A percentile compares a stretch with the other conserved stretches of the same genome.
These are phyloP conservation scores for Eremophila alpestris DNA, from an alignment of 2,797 vertebrate species.

Conservation along the genomic window DNA sequence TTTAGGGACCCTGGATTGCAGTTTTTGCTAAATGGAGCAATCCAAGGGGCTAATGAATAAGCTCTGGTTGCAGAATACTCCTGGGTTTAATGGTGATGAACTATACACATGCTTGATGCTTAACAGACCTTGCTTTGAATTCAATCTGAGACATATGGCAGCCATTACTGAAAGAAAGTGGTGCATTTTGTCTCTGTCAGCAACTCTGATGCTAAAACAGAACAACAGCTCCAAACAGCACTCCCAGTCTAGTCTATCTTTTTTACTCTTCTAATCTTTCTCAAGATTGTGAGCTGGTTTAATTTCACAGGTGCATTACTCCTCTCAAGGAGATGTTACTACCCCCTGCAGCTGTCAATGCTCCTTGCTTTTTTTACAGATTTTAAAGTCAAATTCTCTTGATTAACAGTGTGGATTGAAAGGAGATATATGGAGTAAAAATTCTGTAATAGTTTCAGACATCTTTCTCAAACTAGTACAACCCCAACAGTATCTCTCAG, in stretches of 20 bases:
- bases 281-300: background rate
- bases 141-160: constrained; percentile 39
- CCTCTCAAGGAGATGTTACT: background rate
- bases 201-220: background rate
- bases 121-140: background rate
- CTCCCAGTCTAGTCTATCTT: background rate
- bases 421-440: background rate
- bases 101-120: constrained; percentile 17
- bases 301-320: background rate
- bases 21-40: background rate
- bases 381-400: background rate
- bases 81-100: constrained; percentile 1
- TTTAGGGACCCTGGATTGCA: background rate
- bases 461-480: background rate
- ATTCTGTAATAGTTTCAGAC: background rate
- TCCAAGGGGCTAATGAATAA: background rate
- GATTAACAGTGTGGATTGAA: background rate
- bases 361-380: fast-evolving
- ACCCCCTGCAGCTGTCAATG: background rate
- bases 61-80: background rate
- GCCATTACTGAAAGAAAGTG: constrained; percentile 9
- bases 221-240: background rate
- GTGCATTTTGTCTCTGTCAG: background rate
- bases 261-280: background rate
- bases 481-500: background rate